Evolutionary conservation across 2,797 vertebrate genomes (phyloP).

Genomic region (Columba guinea): DNA sequence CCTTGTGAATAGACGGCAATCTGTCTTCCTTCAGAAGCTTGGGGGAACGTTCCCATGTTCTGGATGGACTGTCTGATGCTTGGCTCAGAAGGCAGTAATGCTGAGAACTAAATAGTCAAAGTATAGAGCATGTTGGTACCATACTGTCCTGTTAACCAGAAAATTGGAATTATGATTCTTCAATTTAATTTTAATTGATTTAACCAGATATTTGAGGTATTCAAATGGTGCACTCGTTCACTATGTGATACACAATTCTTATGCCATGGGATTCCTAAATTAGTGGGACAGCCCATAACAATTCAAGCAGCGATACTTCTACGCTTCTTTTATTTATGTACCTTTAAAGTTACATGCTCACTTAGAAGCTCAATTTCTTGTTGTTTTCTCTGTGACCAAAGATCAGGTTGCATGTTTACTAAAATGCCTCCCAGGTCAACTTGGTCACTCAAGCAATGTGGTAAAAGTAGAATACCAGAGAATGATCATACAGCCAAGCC

Average conservation of each 20-base stretch:
- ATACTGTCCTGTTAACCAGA: neutral
- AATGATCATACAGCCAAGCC: neutral
- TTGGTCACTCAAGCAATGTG: neutral
- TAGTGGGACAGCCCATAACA: neutral
- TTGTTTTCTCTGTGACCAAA: neutral
- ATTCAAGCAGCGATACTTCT: neutral
- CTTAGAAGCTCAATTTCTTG: slow-evolving; percentile 2
- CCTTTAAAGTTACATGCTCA: neutral
- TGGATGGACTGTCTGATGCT: neutral
- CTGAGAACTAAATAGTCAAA: neutral
- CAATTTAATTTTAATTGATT: neutral
- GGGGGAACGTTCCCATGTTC: neutral
- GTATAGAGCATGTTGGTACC: neutral
- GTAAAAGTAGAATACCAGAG: slow-evolving; percentile 11
- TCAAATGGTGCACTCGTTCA: neutral
- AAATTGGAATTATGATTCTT: neutral
- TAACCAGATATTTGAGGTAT: neutral
- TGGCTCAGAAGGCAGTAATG: neutral
- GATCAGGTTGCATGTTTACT: slow-evolving; percentile 23
- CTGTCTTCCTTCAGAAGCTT: neutral
- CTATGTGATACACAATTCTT: neutral
- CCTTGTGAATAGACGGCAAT: neutral
- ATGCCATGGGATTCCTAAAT: neutral
- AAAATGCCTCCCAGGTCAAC: neutral
- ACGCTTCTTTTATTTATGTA: neutral